Conservation (phyloP, 2,113 vertebrate genomes). For the Garra rufa region DNA sequence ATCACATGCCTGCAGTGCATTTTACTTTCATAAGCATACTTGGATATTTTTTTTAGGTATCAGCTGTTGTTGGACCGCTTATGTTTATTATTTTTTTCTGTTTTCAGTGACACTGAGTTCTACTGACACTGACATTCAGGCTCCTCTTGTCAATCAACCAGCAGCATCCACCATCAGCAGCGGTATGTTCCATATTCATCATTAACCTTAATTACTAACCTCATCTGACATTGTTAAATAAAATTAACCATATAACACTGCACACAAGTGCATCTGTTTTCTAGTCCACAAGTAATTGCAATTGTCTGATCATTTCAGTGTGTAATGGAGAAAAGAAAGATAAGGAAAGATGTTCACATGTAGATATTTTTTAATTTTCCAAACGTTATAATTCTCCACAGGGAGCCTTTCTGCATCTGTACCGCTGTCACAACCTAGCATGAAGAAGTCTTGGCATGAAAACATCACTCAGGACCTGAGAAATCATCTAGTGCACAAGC, state of each 20-base stretch:
- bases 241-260: not conserved
- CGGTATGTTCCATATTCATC: constrained; percentile 65
- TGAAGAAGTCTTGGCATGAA: constrained; percentile 95
- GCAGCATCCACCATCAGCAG: constrained; percentile 83
- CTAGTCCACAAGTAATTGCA: not conserved
- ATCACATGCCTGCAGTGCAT: no score
- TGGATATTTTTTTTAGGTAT: not conserved
- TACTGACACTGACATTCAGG: constrained; percentile 86
- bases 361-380: no score
- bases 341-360: no score
- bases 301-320: not conserved
- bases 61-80: not conserved
- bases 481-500: constrained; percentile 96
- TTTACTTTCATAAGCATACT: no score
- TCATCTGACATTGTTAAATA: not conserved
- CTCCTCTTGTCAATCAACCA: constrained; percentile 85
- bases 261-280: not conserved
- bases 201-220: not conserved
- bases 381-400: constrained; percentile 52
- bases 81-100: not conserved
- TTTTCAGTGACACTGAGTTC: constrained; percentile 87
- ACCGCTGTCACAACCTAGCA: constrained; percentile 85
- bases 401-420: constrained; percentile 87
- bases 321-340: not conserved
- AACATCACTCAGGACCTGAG: constrained; percentile 97